Conservation (phyloP, 23 tunicate species). For the Trididemnum clinides region DNA sequence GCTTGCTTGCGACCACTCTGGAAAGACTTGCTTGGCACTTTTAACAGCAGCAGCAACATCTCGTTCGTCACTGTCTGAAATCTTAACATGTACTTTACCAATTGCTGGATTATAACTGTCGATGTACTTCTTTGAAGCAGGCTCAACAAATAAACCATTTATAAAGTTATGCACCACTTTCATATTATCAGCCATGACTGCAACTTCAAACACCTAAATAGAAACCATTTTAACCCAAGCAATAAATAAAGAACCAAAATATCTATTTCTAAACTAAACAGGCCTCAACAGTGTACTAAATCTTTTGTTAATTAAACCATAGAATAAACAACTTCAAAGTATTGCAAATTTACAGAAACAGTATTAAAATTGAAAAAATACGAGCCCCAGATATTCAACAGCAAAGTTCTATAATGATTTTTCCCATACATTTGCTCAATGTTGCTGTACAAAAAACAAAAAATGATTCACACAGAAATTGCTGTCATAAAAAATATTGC, state of each 20-base stretch:
- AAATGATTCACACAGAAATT: too few relatives aligned
- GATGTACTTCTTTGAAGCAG: slow-evolving; percentile 31
- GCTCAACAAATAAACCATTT: slow-evolving; percentile 48
- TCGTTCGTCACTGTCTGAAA: slow-evolving; percentile 50
- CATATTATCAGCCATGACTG: neutral
- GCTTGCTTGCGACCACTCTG: slow-evolving; percentile 65
- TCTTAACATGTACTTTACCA: slow-evolving; percentile 57
- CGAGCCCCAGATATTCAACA: too few relatives aligned
- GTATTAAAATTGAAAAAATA: too few relatives aligned
- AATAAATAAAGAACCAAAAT: too few relatives aligned
- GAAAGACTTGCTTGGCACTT: slow-evolving; percentile 65
- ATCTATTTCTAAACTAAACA: neutral
- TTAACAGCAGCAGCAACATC: slow-evolving; percentile 73
- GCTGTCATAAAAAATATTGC: too few relatives aligned
- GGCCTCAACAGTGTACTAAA: neutral
- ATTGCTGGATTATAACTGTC: slow-evolving; percentile 72
- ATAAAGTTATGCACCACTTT: slow-evolving; percentile 49
- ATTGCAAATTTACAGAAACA: too few relatives aligned
- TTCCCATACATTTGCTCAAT: too few relatives aligned
- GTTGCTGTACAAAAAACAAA: too few relatives aligned
- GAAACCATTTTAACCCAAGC: too few relatives aligned
- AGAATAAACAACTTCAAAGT: too few relatives aligned
- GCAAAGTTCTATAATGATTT: too few relatives aligned
- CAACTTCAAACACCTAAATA: neutral
- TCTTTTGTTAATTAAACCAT: too few relatives aligned